Base-by-base conservation (phyloP, 2,113 vertebrate species). In the Leptosomus discolor region DNA sequence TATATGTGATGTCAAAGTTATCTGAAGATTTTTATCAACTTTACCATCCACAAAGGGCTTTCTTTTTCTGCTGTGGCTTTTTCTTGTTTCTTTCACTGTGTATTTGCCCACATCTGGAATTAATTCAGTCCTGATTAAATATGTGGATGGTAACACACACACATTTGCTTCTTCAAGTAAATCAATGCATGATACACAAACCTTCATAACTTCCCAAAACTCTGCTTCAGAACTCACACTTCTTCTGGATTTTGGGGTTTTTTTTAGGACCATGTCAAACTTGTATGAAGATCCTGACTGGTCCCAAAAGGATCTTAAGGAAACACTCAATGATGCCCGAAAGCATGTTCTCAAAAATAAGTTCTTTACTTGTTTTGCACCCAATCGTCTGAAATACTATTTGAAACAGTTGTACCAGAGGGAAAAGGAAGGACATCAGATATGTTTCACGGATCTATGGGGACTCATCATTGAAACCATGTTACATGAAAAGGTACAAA, bases 241-340 rank as follows among this genome's bases (percentile, higher is more conserved):
- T 91, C 15, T 68, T 71, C 1, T 39, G 15, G 4, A 34, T 30
- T 63, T 45, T 41, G 20, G 78, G 30, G 1, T 34, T 9, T 43
- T 73, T 77, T 48, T 73, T 71, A 99, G 99, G 99, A 97, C 99
- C 34, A 98, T 99, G 98, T 96, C 98, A 50, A 96, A 95, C 39
- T 94, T 99, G 45, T 99, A 99, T 88, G 88, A 96, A 94, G 98
- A 99, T 45, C 93, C 98, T 50, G 48, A 98, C 36, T 99, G 99
- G 99, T 99, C 99, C 41, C 98, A 97, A 27, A 97, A 98, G 54
- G 97, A 98, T 90, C 95, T 99, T 36, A 96, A 97, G 45, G 54
- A 60, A 48, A 58, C 92, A 32, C 17, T 98, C 84, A 46, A 67
- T 1, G 97, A 98, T 63, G 95, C 37, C 41, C 94, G 97, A 83